Conservation (phyloP, 2,113 vertebrate species). For the Sitta europaea region DNA sequence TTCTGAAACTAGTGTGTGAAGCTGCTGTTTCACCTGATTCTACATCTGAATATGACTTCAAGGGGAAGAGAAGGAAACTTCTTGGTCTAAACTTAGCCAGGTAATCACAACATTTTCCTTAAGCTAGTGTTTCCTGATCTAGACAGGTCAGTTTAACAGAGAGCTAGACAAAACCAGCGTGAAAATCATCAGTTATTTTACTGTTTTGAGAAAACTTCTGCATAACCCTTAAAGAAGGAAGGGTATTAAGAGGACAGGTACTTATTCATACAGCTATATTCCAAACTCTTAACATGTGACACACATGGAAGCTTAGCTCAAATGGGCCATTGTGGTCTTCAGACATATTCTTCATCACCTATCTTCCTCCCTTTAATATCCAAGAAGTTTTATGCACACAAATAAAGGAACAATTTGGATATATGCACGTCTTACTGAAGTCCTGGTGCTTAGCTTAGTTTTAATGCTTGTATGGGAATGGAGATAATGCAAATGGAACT, state of each 20-base stretch:
- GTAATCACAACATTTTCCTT: background rate
- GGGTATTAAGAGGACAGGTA: background rate
- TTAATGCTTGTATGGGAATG: background rate
- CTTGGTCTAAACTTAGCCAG: background rate
- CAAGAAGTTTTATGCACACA: background rate
- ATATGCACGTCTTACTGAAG: background rate
- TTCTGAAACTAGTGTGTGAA: background rate
- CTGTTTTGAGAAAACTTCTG: background rate
- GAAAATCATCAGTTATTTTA: background rate
- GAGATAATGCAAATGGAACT: background rate
- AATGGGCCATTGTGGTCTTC: background rate
- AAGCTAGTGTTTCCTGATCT: background rate
- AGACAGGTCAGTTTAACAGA: background rate
- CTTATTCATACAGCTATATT: background rate
- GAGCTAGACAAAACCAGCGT: background rate
- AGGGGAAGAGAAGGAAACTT: background rate
- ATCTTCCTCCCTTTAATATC: background rate
- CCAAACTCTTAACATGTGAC: background rate
- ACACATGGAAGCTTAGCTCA: background rate
- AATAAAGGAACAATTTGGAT: background rate
- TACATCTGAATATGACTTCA: background rate
- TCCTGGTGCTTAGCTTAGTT: background rate
- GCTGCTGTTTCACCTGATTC: background rate
- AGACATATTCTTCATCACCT: background rate
- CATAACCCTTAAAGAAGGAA: background rate